Conservation (phyloP, 2,797 vertebrate species). For the Labeo calbasu region DNA sequence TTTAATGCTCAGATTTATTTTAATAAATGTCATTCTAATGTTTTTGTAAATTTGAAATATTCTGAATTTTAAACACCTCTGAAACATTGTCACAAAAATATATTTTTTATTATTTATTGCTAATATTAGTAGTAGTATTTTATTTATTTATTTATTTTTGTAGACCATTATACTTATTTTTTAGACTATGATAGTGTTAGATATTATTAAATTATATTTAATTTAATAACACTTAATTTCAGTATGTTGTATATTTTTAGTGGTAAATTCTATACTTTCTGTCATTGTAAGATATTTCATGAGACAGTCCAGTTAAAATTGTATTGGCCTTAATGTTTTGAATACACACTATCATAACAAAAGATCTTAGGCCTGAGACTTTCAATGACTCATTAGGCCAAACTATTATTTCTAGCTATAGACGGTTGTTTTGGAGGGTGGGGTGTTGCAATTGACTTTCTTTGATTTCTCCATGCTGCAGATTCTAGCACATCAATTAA, state of each 20-base stretch:
- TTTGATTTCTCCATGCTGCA: conserved; percentile 30
- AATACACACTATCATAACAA: conserved; percentile 40
- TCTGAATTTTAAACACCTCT: too few relatives aligned
- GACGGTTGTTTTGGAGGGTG: conserved; percentile 26
- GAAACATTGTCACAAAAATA: neutral
- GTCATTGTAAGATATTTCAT: neutral
- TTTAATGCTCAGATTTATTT: neutral
- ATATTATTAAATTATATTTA: neutral
- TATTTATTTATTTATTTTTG: neutral
- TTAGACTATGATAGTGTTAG: too few relatives aligned
- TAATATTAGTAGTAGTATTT: neutral
- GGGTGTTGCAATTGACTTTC: neutral
- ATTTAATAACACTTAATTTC: neutral
- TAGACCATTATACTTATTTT: neutral
- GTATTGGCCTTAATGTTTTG: conserved; percentile 11
- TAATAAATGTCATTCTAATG: neutral
- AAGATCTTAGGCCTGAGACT: conserved; percentile 30
- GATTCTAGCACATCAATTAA: conserved; percentile 45
- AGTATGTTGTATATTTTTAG: neutral
- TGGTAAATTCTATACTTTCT: neutral
- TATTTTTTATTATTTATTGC: neutral
- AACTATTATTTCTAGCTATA: conserved; percentile 30
- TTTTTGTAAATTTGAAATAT: neutral
- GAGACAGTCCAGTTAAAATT: conserved; percentile 2
- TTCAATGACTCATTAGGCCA: conserved; percentile 40